Base-by-base conservation (phyloP, 1,140 invertebrate genomes). In the Bombus waltoni region DNA sequence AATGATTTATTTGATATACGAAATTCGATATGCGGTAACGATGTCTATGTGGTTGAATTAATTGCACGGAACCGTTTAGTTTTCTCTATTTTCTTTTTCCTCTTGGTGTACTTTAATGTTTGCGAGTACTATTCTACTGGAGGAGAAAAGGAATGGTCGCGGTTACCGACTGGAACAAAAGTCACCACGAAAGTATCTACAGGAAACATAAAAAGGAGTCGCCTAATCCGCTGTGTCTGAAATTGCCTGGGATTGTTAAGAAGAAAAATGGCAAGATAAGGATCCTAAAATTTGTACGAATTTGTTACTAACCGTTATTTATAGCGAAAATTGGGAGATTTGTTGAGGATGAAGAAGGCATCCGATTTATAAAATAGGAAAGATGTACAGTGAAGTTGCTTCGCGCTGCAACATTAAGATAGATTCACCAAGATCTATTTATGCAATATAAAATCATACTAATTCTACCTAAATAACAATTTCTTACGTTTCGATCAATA, bases 121-220 rank as follows among this genome's bases (percentile, higher is more conserved):
- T 53, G 42, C 32, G 44, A 47, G 57, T n/a, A 13, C 28, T 74
- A 66, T 44, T 62, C 32, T 62, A 6, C 47, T 22, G 35, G 4
- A 10, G 57, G 15, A 42, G 18, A 44, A 62, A 81, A 57, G n/a
- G 38, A 8, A 35, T 35, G 68, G 18, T 32, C 35, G 15, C 22
- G 70, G 53, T 42, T 62, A 53, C n/a, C 80, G 74, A 40, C 38
- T 81, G 32, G 70, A 47, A 81, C 70, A 74, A 74, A 65, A 81
- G 70, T 81, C n/a, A 25, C 53, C 40, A 4, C n/a, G 22, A n/a
- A 44, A 74, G n/a, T 35, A 53, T 22, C 47, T 53, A 38, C 38
- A 44, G 38, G 38, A n/a, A 62, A 59, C 10, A n/a, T 72, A 22
- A 32, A 42, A 79, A 70, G 22, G 38, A 62, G n/a, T 80, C n/a